A percentile compares a stretch with the other conserved stretches of the same genome.
phyloP scores from a whole-genome alignment of 2,113 vertebrate genomes.

The Centropus bengalensis region DNA sequence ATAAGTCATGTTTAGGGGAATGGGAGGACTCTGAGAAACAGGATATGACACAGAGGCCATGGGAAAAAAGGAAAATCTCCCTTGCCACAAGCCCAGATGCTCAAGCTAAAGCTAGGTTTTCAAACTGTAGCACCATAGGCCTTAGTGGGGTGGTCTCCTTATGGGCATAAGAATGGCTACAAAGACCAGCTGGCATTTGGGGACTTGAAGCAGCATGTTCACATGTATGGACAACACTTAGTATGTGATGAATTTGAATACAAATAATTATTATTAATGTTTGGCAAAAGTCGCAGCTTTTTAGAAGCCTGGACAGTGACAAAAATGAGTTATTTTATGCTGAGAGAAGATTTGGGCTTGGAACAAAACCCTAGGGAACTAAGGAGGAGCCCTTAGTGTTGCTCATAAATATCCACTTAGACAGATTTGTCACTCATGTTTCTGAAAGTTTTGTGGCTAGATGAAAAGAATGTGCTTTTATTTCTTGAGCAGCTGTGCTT shows the following conservation, averaged over 20 bases:
- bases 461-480: slow-evolving; percentile 60
- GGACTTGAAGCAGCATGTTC: fast-evolving
- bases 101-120: background rate
- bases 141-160: background rate
- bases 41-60: slow-evolving; percentile 66
- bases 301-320: background rate
- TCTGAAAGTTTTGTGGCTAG: slow-evolving; percentile 59
- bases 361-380: slow-evolving; percentile 41
- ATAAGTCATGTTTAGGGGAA: slow-evolving; percentile 54
- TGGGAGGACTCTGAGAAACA: slow-evolving; percentile 50
- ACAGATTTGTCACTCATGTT: slow-evolving; percentile 63
- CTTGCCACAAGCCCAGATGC: background rate
- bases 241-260: background rate
- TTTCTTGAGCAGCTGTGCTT: slow-evolving; percentile 70
- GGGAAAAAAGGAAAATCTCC: slow-evolving; percentile 39
- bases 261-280: background rate
- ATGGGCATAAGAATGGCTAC: background rate
- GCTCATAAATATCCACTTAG: slow-evolving; percentile 65
- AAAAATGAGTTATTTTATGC: slow-evolving; percentile 36
- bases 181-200: background rate
- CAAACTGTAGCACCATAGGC: background rate
- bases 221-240: background rate
- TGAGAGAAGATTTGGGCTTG: slow-evolving; percentile 29
- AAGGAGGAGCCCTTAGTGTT: slow-evolving; percentile 42
- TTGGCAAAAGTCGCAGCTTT: background rate